Conservation (phyloP, 1,140 invertebrate genomes). For the Charaxes varanes region DNA sequence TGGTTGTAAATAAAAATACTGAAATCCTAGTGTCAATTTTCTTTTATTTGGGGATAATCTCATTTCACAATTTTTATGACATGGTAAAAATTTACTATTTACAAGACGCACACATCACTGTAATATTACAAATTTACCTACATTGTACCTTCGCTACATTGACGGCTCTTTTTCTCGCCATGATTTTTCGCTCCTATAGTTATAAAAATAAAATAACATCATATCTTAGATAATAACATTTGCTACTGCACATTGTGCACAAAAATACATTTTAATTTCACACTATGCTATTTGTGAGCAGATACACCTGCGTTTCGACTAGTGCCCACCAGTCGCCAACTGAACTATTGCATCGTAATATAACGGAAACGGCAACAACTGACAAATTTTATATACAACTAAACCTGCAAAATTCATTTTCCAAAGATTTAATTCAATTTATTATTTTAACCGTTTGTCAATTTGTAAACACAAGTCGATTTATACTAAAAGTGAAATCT, state of each 20-base stretch:
- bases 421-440: conserved; percentile 14
- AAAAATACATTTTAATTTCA: conserved; percentile 36
- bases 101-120: conserved; percentile 57
- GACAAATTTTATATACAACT: conserved; percentile 13
- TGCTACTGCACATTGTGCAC: conserved; percentile 65
- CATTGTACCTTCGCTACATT: conserved; percentile 63
- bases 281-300: conserved; percentile 20
- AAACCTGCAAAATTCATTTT: conserved; percentile 12
- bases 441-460: conserved; percentile 15
- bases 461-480: conserved; percentile 12
- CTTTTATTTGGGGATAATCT: conserved; percentile 71
- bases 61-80: conserved; percentile 65
- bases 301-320: conserved; percentile 5
- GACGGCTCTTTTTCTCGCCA: conserved; percentile 35
- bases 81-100: conserved; percentile 71
- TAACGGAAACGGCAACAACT: neutral
- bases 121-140: conserved; percentile 59
- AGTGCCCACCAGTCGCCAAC: too few relatives aligned
- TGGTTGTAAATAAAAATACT: conserved; percentile 30
- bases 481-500: conserved; percentile 11
- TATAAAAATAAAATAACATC: conserved; percentile 70
- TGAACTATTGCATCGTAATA: conserved; percentile 9
- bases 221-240: conserved; percentile 65
- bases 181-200: conserved; percentile 45
- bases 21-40: conserved; percentile 58